These are phyloP conservation scores for Sanderia malayensis DNA, from an alignment of 30 jellyfish, hydroid and myxozoan genomes.

Conservation along the genomic window DNA sequence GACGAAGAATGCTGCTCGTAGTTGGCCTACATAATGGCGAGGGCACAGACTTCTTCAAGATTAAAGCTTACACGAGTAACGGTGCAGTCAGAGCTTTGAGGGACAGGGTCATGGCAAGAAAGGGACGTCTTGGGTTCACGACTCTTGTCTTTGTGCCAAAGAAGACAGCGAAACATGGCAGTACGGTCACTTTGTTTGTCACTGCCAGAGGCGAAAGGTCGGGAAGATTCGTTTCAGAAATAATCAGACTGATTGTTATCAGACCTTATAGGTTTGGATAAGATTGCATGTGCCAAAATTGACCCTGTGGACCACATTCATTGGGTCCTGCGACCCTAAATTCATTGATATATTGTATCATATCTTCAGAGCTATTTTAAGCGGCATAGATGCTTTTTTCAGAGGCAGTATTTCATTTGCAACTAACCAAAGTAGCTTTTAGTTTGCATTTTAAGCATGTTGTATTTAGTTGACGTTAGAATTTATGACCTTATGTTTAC, in stretches of 20 bases:
- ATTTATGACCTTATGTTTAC: too few relatives aligned
- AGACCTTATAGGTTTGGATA: background rate
- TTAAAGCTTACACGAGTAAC: conserved; percentile 21
- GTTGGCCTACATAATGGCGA: conserved; percentile 56
- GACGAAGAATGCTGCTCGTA: conserved; percentile 27
- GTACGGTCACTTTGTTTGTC: background rate
- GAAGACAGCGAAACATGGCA: background rate
- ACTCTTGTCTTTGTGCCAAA: background rate
- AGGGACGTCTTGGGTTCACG: conserved; percentile 59
- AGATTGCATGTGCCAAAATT: too few relatives aligned
- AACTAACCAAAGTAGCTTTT: too few relatives aligned
- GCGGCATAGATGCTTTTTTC: too few relatives aligned
- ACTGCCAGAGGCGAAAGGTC: conserved; percentile 6
- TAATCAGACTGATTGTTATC: background rate
- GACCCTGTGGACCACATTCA: too few relatives aligned
- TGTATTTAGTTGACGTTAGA: too few relatives aligned
- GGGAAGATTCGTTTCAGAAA: background rate
- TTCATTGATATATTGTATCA: too few relatives aligned
- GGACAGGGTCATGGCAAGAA: conserved; percentile 38
- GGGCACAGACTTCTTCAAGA: conserved; percentile 43
- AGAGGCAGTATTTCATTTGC: too few relatives aligned
- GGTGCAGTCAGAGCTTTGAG: conserved; percentile 34
- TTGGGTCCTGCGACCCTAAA: too few relatives aligned
- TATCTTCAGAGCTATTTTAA: too few relatives aligned
- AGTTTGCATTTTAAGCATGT: too few relatives aligned